Base-by-base conservation (phyloP, 1,140 invertebrate species). In the Diuraphis noxia region DNA sequence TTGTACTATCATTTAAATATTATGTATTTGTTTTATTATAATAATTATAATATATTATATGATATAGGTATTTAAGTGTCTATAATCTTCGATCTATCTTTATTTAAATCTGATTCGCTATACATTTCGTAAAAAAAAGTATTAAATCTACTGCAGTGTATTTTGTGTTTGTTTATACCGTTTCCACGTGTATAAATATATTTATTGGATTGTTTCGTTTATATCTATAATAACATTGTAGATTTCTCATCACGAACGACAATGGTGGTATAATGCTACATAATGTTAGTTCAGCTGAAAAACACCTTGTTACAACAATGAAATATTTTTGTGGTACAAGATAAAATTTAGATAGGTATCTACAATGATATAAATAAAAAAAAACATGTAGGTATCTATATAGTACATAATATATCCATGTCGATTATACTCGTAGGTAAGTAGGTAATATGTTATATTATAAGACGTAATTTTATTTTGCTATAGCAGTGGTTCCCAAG, bases 261-360 rank as follows among this genome's bases (percentile, higher is more conserved):
- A 56, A 56, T 56, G 52, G 3, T 49, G 7, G 19, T 7, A 21
- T 21, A 49, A 84, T 38, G 6, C n/a, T 36, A 38, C 46, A 86
- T 38, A 52, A 52, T 86, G 46, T 86, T 86, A n/a, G 46, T 86
- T 52, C 46, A 86, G 85, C 49, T 87, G 85, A 87, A 38, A 87
- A 56, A 87, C 36, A 87, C 85, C 34, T 87, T 38, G 46, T 87
- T 56, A 56, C 34, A 87, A 87, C 85, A 87, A 87, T 87, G 46
- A 87, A 85, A 87, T 23, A 36, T 86, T 52, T 52, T 86, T 86
- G 52, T 36, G 9, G 34, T 52, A 52, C 13, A 36, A 43, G 38
- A 86, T 52, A 87, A 87, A 87, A 40, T 87, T 8, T 38, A 23
- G 46, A 19, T 46, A 43, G 19, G 25, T 52, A 7, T 13, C 6